Base-by-base conservation (phyloP, 2,797 vertebrate species). In the Iguana delicatissima region DNA sequence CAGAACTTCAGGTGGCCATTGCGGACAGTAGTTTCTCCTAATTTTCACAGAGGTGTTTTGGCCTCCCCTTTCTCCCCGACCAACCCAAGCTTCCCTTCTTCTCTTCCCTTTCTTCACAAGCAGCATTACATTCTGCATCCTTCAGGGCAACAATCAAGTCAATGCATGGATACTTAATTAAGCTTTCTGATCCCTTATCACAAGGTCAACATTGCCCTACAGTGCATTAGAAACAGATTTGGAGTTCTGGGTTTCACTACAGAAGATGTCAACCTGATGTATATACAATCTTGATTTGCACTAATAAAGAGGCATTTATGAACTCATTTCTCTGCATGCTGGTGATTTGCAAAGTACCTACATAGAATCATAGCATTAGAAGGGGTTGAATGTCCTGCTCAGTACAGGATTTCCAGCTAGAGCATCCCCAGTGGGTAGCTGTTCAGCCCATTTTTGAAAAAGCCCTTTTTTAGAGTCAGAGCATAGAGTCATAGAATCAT, bases 271-370 rank as follows among this genome's bases (percentile, higher is more conserved):
- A n/a, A n/a, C 14, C 32, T 38, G 24, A 4, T 38, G 20, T n/a
- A 7, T 10, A 6, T 42, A 29, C 20, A 18, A 16, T 46, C 13
- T 50, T 16, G 64, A 9, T 76, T 83, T 77, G 20, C 26, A 12
- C 26, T 3, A 87, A 86, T 84, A 79, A 87, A 87, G 55, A 38
- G 24, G 13, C n/a, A 29, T 74, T 86, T 84, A 46, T 62, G 57
- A 59, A 24, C 20, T 52, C 1, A 10, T 59, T 38, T n/a, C 46
- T 35, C 38, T 76, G 35, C 55, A 35, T 50, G 6, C 1, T 24
- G 46, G 2, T 29, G 22, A 57, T 9, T 0, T 38, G n/a, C 24
- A 82, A 32, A 59, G 52, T 59, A 42, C 24, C 32, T 57, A 57
- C 2, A 20, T n/a, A 77, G 2, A 24, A 62, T 64, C 5, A 4